These are phyloP conservation scores for Asteroscopus sphinx DNA, from an alignment of 2,888 invertebrate species.

Conservation along the genomic window DNA sequence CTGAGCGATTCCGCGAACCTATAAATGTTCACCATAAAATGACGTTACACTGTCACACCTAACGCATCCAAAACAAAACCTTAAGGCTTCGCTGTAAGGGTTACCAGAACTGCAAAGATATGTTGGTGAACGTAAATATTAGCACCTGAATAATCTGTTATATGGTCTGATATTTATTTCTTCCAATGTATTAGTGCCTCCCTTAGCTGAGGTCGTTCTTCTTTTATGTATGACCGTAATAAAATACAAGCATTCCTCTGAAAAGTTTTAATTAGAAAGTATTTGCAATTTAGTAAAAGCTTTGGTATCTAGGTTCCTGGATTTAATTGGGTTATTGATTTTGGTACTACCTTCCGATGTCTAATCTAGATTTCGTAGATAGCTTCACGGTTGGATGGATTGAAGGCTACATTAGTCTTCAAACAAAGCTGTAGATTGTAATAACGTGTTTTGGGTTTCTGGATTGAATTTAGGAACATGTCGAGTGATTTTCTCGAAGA, in stretches of 20 bases:
- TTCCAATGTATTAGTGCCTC: slow-evolving; percentile 58
- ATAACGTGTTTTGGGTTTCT: too few species aligned
- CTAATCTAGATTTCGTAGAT: neutral
- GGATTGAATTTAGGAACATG: too few species aligned
- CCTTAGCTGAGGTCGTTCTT: slow-evolving; percentile 43
- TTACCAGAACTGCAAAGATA: slow-evolving; percentile 14
- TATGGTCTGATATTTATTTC: slow-evolving; percentile 61
- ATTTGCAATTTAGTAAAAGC: slow-evolving; percentile 18
- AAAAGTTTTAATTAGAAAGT: slow-evolving; percentile 52
- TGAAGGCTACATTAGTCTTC: neutral
- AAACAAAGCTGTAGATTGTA: too few species aligned
- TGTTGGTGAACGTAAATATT: slow-evolving; percentile 57
- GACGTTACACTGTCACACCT: slow-evolving; percentile 49
- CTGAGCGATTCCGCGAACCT: slow-evolving; percentile 63
- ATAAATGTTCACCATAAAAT: slow-evolving; percentile 72
- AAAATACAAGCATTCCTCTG: slow-evolving; percentile 38
- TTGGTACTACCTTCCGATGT: slow-evolving; percentile 11
- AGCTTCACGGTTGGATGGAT: neutral
- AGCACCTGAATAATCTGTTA: slow-evolving; percentile 65
- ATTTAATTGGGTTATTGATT: slow-evolving; percentile 44
- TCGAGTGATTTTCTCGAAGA: too few species aligned
- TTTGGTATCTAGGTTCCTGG: slow-evolving; percentile 3
- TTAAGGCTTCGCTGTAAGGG: slow-evolving; percentile 21
- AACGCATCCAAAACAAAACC: slow-evolving; percentile 29
- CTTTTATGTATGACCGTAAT: slow-evolving; percentile 50